A percentile compares a stretch with the other conserved stretches of the same genome.
Evolutionary conservation across 2,888 invertebrate genomes (phyloP).

Genomic region (Resseliella maxima): DNA sequence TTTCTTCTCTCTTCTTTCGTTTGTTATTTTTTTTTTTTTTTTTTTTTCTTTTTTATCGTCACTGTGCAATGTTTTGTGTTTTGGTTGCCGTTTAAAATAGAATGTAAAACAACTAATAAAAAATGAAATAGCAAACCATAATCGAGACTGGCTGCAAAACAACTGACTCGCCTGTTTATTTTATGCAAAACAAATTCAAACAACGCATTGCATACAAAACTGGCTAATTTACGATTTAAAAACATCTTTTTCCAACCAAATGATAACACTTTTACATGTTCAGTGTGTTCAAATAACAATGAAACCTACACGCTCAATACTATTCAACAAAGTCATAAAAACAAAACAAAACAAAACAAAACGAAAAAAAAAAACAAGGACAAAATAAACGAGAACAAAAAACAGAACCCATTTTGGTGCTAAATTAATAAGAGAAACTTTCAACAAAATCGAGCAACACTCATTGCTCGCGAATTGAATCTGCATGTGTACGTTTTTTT

Average conservation of each 20-base stretch:
- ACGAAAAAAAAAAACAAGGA: no score
- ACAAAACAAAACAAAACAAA: no score
- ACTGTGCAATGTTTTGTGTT: no score
- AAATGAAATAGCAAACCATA: neutral
- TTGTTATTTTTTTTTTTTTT: no score
- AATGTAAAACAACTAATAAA: constrained; percentile 37
- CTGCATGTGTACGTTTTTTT: no score
- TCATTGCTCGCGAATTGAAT: neutral
- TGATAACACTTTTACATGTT: constrained; percentile 15
- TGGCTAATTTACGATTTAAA: constrained; percentile 46
- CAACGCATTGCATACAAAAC: constrained; percentile 46
- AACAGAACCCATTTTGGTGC: neutral
- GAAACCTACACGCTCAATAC: neutral
- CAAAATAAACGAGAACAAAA: neutral
- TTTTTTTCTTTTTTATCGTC: no score
- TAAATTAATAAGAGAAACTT: neutral
- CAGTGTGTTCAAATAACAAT: neutral
- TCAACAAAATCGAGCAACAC: neutral
- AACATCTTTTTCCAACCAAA: constrained; percentile 48
- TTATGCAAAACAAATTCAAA: constrained; percentile 52
- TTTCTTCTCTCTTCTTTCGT: no score
- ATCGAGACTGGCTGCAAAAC: neutral
- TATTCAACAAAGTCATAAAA: neutral
- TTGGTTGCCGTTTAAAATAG: neutral
- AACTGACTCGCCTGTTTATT: constrained; percentile 15